phyloP scores from a whole-genome alignment of 2,113 vertebrate species.

The Garra rufa region DNA sequence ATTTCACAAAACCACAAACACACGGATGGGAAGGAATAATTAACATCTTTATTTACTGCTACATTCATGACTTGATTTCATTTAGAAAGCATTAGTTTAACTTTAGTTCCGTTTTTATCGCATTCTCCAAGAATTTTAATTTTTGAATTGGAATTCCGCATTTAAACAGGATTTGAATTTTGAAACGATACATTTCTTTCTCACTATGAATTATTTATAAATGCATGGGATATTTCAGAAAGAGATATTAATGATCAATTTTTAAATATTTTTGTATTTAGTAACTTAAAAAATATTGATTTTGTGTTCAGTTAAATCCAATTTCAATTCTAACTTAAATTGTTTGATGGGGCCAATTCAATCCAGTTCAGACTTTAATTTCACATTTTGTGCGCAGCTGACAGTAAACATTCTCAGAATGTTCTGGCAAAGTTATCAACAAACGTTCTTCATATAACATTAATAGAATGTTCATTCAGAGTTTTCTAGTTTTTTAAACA shows the following conservation, averaged over 20 bases:
- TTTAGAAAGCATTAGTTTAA: background rate
- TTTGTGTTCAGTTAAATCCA: background rate
- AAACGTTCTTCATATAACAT: background rate
- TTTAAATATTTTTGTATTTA: background rate
- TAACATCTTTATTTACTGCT: background rate
- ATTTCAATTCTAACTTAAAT: background rate
- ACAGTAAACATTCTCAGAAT: too few species aligned
- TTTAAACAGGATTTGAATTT: too few species aligned
- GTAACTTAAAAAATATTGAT: too few species aligned
- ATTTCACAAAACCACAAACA: background rate
- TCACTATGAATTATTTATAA: background rate
- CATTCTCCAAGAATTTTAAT: too few species aligned
- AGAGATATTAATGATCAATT: background rate
- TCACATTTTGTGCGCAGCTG: background rate
- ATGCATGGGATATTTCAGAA: background rate
- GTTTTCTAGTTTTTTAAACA: too few species aligned
- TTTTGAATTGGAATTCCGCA: too few species aligned
- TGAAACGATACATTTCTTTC: too few species aligned
- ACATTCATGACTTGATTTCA: background rate
- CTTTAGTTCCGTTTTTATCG: background rate
- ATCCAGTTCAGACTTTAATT: background rate
- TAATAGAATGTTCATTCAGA: too few species aligned
- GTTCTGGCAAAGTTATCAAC: too few species aligned
- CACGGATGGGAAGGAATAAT: conserved; percentile 19
- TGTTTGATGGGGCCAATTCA: too few species aligned